These are phyloP conservation scores for Parazoanthus darwini DNA, from an alignment of 92 coral and sea anemone species.

Conservation along the genomic window DNA sequence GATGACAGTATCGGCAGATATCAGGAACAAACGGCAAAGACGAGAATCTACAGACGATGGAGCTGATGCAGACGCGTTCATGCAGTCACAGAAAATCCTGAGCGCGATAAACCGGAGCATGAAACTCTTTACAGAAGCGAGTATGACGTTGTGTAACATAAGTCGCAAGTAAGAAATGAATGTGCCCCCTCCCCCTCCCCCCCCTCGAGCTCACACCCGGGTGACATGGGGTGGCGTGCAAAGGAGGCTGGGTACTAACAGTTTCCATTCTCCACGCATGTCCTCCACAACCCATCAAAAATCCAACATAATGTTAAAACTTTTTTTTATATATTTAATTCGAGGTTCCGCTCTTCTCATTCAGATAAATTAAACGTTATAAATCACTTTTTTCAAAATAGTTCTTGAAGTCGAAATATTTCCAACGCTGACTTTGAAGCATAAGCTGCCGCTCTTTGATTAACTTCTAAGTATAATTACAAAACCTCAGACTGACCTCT, in stretches of 20 bases:
- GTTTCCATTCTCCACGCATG: too few species aligned
- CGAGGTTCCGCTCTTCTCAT: too few species aligned
- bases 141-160: constrained; percentile 40
- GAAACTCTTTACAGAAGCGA: constrained; percentile 41
- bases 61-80: constrained; percentile 1
- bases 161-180: constrained; percentile 29
- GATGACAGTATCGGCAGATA: neutral
- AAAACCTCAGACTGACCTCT: neutral
- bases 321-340: too few species aligned
- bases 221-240: too few species aligned
- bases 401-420: too few species aligned
- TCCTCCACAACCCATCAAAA: too few species aligned
- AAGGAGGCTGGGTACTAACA: too few species aligned
- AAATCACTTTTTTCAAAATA: too few species aligned
- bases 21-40: constrained; percentile 6
- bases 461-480: neutral
- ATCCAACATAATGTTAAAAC: too few species aligned
- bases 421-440: neutral
- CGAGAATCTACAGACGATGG: neutral
- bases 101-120: constrained; percentile 41
- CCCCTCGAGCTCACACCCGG: too few species aligned
- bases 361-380: too few species aligned
- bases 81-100: constrained; percentile 37
- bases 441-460: neutral
- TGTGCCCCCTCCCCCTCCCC: too few species aligned